These are phyloP conservation scores for Oopsacas minuta DNA, from an alignment of 37 sponge, comb jelly and placozoan species.

Conservation along the genomic window DNA sequence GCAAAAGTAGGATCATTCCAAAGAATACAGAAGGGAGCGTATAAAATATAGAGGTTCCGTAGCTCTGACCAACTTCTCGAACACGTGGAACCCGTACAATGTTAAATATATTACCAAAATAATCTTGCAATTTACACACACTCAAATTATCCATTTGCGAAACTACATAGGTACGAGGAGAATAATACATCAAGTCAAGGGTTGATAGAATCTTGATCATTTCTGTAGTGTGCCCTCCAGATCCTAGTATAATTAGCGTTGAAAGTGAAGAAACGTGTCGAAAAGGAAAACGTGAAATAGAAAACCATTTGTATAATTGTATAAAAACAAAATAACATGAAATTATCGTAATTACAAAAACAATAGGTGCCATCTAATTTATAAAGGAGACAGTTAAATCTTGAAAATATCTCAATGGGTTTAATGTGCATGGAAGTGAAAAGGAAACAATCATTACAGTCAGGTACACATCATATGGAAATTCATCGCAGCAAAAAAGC, in stretches of 20 bases:
- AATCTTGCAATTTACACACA: constrained; percentile 42
- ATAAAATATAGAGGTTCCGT: constrained; percentile 46
- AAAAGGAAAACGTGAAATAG: not conserved
- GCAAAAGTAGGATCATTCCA: constrained; percentile 37
- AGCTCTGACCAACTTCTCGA: constrained; percentile 74
- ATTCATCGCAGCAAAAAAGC: too few relatives aligned
- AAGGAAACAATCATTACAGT: too few relatives aligned
- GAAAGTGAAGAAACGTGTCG: not conserved
- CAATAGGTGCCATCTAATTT: too few relatives aligned
- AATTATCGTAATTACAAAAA: too few relatives aligned
- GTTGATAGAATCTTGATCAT: constrained; percentile 62
- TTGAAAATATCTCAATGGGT: too few relatives aligned
- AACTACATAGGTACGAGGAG: constrained; percentile 60
- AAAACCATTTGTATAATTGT: not conserved
- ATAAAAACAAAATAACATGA: not conserved
- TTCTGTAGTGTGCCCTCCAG: constrained; percentile 91
- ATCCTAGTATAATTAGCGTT: constrained; percentile 65
- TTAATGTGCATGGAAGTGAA: too few relatives aligned
- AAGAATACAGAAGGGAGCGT: constrained; percentile 47
- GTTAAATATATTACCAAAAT: not conserved
- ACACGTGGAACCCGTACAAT: constrained; percentile 49
- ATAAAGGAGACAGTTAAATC: too few relatives aligned
- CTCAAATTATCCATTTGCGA: constrained; percentile 71
- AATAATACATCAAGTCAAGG: constrained; percentile 36
- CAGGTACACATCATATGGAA: too few relatives aligned